These are phyloP conservation scores for Aporophyla nigra DNA, from an alignment of 2,888 invertebrate species.

Conservation along the genomic window DNA sequence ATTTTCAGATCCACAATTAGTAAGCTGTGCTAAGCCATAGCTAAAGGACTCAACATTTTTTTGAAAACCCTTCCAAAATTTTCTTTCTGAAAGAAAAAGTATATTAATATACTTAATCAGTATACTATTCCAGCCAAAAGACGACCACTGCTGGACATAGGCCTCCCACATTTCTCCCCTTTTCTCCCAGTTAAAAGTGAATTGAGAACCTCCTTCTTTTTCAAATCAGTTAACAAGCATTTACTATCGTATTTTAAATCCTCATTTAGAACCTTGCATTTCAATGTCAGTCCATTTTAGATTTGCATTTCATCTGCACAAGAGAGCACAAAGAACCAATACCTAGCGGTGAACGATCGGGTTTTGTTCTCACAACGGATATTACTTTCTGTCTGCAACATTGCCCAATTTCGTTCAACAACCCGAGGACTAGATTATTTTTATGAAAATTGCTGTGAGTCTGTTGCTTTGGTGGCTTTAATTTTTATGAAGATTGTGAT, in stretches of 20 bases:
- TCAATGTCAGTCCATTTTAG: constrained; percentile 21
- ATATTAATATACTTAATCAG: no score
- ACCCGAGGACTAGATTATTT: constrained; percentile 37
- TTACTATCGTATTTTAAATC: background rate
- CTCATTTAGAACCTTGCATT: constrained; percentile 3
- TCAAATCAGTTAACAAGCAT: no score
- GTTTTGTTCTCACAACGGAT: constrained; percentile 45
- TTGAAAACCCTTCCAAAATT: background rate
- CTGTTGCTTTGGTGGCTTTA: constrained; percentile 2
- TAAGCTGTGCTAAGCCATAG: background rate
- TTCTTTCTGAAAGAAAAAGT: no score
- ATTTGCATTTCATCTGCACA: constrained; percentile 36
- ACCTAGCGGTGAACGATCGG: constrained; percentile 27
- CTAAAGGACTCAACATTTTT: background rate
- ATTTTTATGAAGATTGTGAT: constrained; percentile 26
- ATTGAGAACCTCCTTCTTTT: no score
- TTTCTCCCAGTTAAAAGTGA: no score
- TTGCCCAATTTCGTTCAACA: constrained; percentile 47
- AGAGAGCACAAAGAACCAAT: constrained; percentile 41
- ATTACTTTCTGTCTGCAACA: constrained; percentile 53
- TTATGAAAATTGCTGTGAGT: constrained; percentile 44
- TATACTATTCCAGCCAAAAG: no score
- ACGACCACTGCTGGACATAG: no score
- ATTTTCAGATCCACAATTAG: background rate
- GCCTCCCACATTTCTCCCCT: no score